Conservation (phyloP, 2,113 vertebrate species). For the Alligator sinensis region DNA sequence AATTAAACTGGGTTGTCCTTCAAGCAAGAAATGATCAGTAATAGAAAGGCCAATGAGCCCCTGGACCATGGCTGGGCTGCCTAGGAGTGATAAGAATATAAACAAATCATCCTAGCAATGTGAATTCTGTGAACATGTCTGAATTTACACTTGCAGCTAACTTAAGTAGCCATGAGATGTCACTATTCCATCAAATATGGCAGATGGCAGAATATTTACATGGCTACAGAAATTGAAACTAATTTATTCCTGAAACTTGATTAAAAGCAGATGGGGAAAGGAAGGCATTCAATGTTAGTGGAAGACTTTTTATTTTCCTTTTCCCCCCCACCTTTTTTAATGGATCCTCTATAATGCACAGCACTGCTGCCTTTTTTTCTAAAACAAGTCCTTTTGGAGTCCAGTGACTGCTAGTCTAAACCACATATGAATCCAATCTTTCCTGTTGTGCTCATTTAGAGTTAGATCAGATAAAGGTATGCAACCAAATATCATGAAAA, state of each 20-base stretch:
- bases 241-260: neutral
- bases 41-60: neutral
- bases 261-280: neutral
- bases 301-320: neutral
- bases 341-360: neutral
- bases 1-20: neutral
- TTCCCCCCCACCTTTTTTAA: too few relatives aligned
- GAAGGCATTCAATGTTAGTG: neutral
- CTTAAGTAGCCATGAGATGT: neutral
- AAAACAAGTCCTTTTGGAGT: neutral
- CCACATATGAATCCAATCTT: neutral
- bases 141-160: neutral
- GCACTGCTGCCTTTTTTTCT: neutral
- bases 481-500: neutral
- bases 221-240: neutral
- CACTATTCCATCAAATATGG: neutral
- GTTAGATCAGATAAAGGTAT: neutral
- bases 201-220: neutral
- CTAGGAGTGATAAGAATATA: neutral
- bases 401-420: neutral
- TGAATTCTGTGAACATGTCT: neutral
- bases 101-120: neutral
- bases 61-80: neutral
- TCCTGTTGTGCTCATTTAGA: neutral
- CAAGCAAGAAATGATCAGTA: neutral